phyloP scores from a whole-genome alignment of 2,888 invertebrate genomes.

The Drosophila cognata region DNA sequence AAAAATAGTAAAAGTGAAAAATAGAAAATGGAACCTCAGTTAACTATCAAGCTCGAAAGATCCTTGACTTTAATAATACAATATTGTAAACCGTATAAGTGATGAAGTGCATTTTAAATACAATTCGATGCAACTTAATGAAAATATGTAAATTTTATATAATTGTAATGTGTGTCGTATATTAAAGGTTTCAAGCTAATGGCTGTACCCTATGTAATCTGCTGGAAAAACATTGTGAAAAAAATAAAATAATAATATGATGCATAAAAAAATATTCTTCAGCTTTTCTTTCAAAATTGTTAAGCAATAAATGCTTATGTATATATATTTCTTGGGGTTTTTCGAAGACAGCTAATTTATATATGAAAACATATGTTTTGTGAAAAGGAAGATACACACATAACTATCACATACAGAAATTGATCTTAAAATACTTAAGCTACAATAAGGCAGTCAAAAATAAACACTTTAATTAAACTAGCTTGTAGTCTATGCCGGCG shows the following conservation, averaged over 20 bases:
- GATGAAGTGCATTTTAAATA: neutral
- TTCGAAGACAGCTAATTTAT: neutral
- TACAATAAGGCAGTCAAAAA: conserved; percentile 29
- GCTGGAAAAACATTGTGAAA: neutral
- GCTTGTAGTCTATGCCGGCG: neutral
- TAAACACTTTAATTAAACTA: conserved; percentile 27
- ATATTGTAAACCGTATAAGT: neutral
- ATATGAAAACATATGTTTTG: neutral
- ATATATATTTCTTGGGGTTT: neutral
- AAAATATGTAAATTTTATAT: neutral
- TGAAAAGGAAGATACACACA: neutral
- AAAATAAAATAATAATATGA: neutral
- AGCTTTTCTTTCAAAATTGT: neutral
- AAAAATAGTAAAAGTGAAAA: neutral
- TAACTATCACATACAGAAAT: conserved; percentile 25
- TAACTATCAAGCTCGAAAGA: neutral
- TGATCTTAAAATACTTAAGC: conserved; percentile 11
- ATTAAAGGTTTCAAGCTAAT: neutral
- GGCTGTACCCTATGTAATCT: neutral
- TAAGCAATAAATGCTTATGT: neutral
- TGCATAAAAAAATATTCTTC: neutral
- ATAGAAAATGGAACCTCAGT: neutral
- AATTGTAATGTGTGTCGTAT: neutral
- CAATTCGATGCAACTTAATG: neutral
- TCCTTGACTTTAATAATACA: neutral